Conservation (phyloP, 2,113 vertebrate species). For the Equus przewalskii region DNA sequence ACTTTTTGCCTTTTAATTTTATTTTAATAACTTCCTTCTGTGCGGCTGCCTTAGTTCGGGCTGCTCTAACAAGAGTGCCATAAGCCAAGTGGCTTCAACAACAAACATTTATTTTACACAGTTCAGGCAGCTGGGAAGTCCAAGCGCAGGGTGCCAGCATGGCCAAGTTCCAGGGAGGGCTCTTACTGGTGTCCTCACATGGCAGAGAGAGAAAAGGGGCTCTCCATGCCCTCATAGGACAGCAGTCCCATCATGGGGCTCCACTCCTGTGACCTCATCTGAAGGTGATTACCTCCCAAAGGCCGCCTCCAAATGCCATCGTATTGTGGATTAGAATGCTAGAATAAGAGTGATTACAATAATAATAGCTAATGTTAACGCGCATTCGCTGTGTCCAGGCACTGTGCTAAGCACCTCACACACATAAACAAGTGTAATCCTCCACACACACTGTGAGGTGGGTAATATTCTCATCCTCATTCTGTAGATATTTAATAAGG, state of each 20-base stretch:
- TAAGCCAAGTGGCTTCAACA: not conserved
- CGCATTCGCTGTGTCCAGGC: not conserved
- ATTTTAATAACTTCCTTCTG: not conserved
- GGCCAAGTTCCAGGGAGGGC: not conserved
- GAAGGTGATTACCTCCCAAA: not conserved
- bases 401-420: not conserved
- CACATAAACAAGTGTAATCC: not conserved
- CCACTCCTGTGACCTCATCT: not conserved
- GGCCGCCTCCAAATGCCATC: not conserved
- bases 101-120: not conserved
- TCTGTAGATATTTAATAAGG: conserved; percentile 13
- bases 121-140: not conserved
- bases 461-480: not conserved
- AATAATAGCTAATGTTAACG: not conserved
- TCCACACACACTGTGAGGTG: not conserved
- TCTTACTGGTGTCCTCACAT: not conserved
- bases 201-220: not conserved
- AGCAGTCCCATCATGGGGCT: not conserved
- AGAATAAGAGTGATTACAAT: not conserved
- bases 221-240: not conserved
- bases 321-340: not conserved
- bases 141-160: not conserved
- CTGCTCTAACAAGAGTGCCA: not conserved
- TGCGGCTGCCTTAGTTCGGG: not conserved
- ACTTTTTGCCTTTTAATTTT: not conserved